phyloP scores from a whole-genome alignment of 2,113 vertebrate species.

The Phylloscopus whistleri region DNA sequence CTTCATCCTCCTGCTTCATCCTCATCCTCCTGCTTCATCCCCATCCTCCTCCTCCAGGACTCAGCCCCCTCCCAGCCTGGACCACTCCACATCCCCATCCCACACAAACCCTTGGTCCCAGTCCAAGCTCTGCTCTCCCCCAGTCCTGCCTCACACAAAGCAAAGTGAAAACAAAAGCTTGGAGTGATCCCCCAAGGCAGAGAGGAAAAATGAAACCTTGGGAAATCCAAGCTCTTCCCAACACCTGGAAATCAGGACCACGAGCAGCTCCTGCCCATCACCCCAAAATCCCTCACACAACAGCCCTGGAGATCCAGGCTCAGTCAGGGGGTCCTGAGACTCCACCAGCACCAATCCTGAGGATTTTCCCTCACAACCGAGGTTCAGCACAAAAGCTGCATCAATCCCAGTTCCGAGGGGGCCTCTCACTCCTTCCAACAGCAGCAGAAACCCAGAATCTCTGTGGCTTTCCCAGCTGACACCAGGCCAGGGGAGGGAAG shows the following conservation, averaged over 20 bases:
- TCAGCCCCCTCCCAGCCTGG: accelerated
- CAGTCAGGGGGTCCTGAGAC: accelerated
- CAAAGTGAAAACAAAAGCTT: accelerated
- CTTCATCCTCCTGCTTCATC: too few relatives aligned
- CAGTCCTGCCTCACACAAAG: accelerated
- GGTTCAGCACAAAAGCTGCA: accelerated
- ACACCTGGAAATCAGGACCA: not conserved
- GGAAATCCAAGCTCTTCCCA: accelerated
- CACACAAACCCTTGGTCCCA: not conserved
- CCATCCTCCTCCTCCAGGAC: not conserved
- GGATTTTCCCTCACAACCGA: not conserved
- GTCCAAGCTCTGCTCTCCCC: not conserved
- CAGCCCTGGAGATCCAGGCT: not conserved
- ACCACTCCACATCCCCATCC: accelerated
- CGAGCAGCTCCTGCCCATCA: not conserved
- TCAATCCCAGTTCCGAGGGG: accelerated
- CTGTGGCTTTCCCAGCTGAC: accelerated
- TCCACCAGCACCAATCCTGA: accelerated
- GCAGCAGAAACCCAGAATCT: accelerated
- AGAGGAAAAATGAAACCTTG: accelerated
- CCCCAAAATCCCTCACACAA: accelerated
- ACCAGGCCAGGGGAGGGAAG: accelerated
- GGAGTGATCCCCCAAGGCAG: accelerated
- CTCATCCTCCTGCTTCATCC: not conserved
- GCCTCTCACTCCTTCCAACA: accelerated